Percentiles rank a stretch among this genome's conserved stretches.
Conservation (phyloP, 1,140 invertebrate species). For the fruit fly (Drosophila melanogaster) region Release_6_plus_ISO1_MT NT_037436.4:6836501-6837000, state of each 20-base stretch:
- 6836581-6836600: conserved; percentile 30
- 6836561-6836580: conserved; percentile 7
- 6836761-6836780: conserved; percentile 51
- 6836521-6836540: conserved; percentile 80
- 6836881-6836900: conserved; percentile 15
- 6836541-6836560: conserved; percentile 43
- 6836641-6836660: conserved; percentile 59
- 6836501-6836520: conserved; percentile 37
- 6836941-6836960: conserved; percentile 71
- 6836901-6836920: conserved; percentile 66
- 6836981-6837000: conserved; percentile 67
- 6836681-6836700: conserved; percentile 80
- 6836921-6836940: conserved; percentile 63
- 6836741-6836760: conserved; percentile 38
- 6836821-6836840: conserved; percentile 83
- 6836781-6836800: conserved; percentile 9
- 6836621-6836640: conserved; percentile 9
- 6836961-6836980: conserved; percentile 53
- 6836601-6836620: conserved; percentile 15
- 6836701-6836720: conserved; percentile 80
- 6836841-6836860: conserved; percentile 83
- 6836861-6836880: conserved; percentile 73
- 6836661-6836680: conserved; percentile 80
- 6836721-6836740: conserved; percentile 19
- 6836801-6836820: conserved; percentile 78